Base-by-base conservation (phyloP, 1,140 invertebrate species). In the Brachionus plicatilis region DNA sequence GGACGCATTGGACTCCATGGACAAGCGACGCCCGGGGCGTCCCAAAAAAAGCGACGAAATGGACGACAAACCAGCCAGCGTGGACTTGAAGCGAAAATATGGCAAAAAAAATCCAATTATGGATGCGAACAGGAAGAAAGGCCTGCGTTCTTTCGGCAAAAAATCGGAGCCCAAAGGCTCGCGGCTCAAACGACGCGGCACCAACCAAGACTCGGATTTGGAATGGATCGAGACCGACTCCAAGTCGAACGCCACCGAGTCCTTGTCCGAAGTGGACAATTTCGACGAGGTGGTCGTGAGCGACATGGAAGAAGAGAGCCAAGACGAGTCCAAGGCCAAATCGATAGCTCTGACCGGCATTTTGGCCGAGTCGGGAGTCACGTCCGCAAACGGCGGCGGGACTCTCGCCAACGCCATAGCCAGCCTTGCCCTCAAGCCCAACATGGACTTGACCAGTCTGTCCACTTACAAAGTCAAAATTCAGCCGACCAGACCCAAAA, bases 401-500 rank as follows among this genome's bases (percentile, higher is more conserved):
- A 56, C 75, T 1, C 75, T 78, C 6, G 76, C 76, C 5, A 53
- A 65, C n/a, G 45, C 76, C 2, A 80, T 80, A 60, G 76, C 76
- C 5, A 60, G 43, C 29, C 43, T 80, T 0, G 43, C 76, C 11
- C 76, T 60, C 5, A 56, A 68, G 27, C 79, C 79, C 6, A 82
- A 43, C 41, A 27, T 65, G 37, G 79, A 82, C 24, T 37, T 82
- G 20, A 82, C 53, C 24, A 65, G 20, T 65, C 27, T 43, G 7
- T 20, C 33, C 0, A 82, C 79, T 43, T 82, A 82, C 65, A 82
- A 82, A 82, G 53, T 82, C 65, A 82, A 82, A 82, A 82, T 82
- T 27, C 53, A 82, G 37, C 65, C 79, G 17, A 65, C 11, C 24
- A 80, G 20, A 29, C 76, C 76, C 29, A 45, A 29, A 41, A 24